Conservation (phyloP, 2,113 vertebrate species). For the Hippoglossus stenolepis region DNA sequence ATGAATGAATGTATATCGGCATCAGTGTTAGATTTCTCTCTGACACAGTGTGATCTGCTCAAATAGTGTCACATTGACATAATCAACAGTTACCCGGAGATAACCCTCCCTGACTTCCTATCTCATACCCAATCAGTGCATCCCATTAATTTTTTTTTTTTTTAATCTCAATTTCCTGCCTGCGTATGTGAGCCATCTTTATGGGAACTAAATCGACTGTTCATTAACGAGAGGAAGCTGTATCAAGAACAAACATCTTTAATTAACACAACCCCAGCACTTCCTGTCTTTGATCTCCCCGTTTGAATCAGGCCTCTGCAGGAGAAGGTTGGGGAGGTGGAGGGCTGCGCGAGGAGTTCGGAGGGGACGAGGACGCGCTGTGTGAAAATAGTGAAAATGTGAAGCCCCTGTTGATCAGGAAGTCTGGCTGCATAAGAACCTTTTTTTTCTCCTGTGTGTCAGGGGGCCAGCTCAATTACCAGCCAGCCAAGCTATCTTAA, state of each 20-base stretch:
- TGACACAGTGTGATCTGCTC: constrained; percentile 10
- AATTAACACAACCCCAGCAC: constrained; percentile 82
- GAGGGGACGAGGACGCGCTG: constrained; percentile 18
- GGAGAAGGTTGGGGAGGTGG: constrained; percentile 42
- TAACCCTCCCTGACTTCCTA: constrained; percentile 53
- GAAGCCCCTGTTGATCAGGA: constrained; percentile 45
- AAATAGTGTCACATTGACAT: constrained; percentile 46
- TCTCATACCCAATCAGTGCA: constrained; percentile 68
- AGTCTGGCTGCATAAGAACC: constrained; percentile 50
- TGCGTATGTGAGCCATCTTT: constrained; percentile 66
- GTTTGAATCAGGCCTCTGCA: constrained; percentile 68
- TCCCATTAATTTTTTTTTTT: constrained; percentile 71
- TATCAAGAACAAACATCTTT: constrained; percentile 85
- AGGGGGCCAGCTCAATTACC: constrained; percentile 79
- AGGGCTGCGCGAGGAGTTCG: constrained; percentile 27
- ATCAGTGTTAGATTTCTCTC: constrained; percentile 9
- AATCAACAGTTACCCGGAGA: constrained; percentile 51
- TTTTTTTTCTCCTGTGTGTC: constrained; percentile 57
- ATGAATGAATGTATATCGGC: background rate
- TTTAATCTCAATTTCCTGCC: constrained; percentile 73
- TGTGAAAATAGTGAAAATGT: constrained; percentile 58
- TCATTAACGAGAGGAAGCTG: constrained; percentile 75
- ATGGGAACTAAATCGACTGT: constrained; percentile 78
- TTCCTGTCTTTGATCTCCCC: constrained; percentile 77
- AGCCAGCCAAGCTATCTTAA: constrained; percentile 70